Percentiles rank a stretch among this genome's conserved stretches.
Conservation (phyloP, 1,140 invertebrate species). For the Drosophila tropicalis region DNA sequence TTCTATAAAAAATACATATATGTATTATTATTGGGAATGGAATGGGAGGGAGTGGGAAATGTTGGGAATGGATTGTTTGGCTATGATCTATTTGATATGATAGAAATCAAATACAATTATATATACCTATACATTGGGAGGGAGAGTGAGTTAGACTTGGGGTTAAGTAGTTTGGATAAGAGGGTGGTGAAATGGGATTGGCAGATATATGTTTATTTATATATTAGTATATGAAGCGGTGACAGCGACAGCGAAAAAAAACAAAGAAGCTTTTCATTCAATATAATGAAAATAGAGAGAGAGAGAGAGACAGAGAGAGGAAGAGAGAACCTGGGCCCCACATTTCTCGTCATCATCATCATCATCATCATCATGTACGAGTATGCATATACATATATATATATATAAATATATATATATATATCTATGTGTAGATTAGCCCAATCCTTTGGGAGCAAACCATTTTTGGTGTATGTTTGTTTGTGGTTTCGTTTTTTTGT, state of each 20-base stretch:
- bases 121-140: too few species aligned
- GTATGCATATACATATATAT: not conserved
- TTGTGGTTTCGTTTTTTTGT: slow-evolving; percentile 13
- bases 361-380: not conserved
- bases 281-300: not conserved
- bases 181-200: not conserved
- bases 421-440: not conserved
- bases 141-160: too few species aligned
- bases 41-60: not conserved
- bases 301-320: too few species aligned
- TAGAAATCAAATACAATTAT: not conserved
- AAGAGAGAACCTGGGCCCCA: too few species aligned
- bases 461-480: slow-evolving; percentile 34
- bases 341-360: not conserved
- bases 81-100: slow-evolving; percentile 19
- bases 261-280: slow-evolving; percentile 32
- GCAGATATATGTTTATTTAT: not conserved
- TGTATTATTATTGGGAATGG: not conserved
- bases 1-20: slow-evolving; percentile 2
- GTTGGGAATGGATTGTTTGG: not conserved
- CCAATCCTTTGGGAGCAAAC: not conserved
- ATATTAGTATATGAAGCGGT: too few species aligned
- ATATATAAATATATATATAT: slow-evolving; percentile 6
- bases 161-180: not conserved
- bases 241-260: slow-evolving; percentile 47